phyloP scores from a whole-genome alignment of 2,888 invertebrate species.

The Oxytorus armatus region DNA sequence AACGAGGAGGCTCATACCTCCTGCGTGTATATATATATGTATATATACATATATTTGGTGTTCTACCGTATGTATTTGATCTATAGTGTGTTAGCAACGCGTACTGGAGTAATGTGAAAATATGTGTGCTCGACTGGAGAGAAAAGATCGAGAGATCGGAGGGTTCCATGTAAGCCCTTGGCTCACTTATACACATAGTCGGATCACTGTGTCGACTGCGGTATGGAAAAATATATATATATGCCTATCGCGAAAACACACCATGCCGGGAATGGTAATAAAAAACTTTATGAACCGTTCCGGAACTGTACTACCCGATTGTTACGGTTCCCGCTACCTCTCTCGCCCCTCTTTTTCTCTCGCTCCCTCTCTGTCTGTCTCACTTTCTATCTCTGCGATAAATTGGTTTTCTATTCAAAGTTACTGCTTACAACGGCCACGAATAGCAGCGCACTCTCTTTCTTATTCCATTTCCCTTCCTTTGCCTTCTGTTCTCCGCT shows the following conservation, averaged over 20 bases:
- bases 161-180: slow-evolving; percentile 41
- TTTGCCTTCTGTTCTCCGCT: not conserved
- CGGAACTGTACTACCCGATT: slow-evolving; percentile 69
- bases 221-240: slow-evolving; percentile 15
- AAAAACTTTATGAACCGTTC: slow-evolving; percentile 72
- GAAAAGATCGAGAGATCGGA: slow-evolving; percentile 51
- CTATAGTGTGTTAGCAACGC: slow-evolving; percentile 15
- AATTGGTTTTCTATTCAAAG: slow-evolving; percentile 68
- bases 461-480: slow-evolving; percentile 45
- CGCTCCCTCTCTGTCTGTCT: slow-evolving; percentile 51
- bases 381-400: slow-evolving; percentile 62
- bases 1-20: slow-evolving; percentile 15
- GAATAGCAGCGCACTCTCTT: slow-evolving; percentile 34
- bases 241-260: slow-evolving; percentile 34
- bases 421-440: slow-evolving; percentile 62
- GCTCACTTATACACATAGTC: slow-evolving; percentile 36
- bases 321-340: slow-evolving; percentile 65
- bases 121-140: slow-evolving; percentile 8
- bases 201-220: slow-evolving; percentile 28
- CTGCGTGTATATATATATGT: slow-evolving; percentile 21
- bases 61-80: slow-evolving; percentile 1
- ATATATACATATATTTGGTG: slow-evolving; percentile 16
- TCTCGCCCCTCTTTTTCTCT: slow-evolving; percentile 21
- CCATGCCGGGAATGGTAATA: slow-evolving; percentile 64
- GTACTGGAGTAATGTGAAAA: not conserved